phyloP scores from a whole-genome alignment of 2,113 vertebrate species.

The Pogonocichla stellata region DNA sequence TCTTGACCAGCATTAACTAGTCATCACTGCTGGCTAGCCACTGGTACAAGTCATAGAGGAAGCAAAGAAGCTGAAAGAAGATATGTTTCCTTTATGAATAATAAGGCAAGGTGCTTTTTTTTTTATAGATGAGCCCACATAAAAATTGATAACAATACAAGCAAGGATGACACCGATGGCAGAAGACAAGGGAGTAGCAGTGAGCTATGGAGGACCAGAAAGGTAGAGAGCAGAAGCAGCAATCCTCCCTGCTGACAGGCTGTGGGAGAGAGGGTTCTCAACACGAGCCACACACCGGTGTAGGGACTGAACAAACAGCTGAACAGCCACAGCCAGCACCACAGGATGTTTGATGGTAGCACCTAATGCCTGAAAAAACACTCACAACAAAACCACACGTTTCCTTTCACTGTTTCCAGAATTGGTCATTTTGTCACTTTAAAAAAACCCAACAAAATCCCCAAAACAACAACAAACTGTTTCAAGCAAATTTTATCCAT shows the following conservation, averaged over 20 bases:
- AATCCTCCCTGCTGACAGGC: neutral
- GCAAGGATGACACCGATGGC: neutral
- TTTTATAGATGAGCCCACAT: neutral
- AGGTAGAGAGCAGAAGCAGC: neutral
- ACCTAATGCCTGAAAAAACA: neutral
- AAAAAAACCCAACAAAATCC: neutral
- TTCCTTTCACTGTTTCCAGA: neutral
- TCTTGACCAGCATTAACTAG: neutral
- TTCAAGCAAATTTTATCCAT: neutral
- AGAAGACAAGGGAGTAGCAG: neutral
- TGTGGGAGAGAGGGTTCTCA: neutral
- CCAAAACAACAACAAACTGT: neutral
- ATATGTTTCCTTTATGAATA: conserved; percentile 8
- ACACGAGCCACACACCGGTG: accelerated
- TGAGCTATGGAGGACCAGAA: neutral
- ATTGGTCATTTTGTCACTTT: neutral
- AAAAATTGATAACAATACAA: neutral
- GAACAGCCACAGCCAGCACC: neutral
- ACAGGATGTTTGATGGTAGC: neutral
- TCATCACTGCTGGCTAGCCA: neutral
- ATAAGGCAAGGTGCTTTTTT: neutral
- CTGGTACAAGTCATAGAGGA: conserved; percentile 2
- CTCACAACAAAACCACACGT: neutral
- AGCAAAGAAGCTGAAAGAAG: neutral
- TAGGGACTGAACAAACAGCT: neutral